These are phyloP conservation scores for Cathartes aura DNA, from an alignment of 2,113 vertebrate species.

Conservation along the genomic window DNA sequence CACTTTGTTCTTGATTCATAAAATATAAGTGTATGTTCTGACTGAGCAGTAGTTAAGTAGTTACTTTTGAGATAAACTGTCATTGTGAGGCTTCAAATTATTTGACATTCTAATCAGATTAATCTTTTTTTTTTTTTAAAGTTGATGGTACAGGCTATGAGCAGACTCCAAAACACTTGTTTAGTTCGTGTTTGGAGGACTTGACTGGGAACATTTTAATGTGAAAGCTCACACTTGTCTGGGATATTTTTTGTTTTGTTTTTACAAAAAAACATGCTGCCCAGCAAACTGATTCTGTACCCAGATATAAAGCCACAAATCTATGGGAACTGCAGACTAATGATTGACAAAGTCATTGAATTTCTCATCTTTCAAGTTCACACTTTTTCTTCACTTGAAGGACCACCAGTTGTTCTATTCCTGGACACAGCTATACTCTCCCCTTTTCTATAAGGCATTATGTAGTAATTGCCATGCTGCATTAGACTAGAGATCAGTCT, in stretches of 20 bases:
- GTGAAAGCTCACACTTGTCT: background rate
- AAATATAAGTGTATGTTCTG: background rate
- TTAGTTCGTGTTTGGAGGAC: background rate
- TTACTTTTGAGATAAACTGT: background rate
- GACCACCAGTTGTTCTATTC: fast-evolving
- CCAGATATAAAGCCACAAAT: background rate
- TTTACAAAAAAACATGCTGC: background rate
- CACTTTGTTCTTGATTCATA: background rate
- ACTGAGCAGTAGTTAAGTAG: background rate
- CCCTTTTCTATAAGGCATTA: background rate
- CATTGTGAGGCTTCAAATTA: background rate
- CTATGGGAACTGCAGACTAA: background rate
- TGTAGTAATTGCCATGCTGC: fast-evolving
- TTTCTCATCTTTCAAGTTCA: background rate
- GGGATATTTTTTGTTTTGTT: background rate
- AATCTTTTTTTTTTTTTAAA: background rate
- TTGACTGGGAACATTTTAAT: background rate
- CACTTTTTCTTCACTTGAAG: background rate
- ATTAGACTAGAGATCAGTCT: background rate
- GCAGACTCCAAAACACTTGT: background rate
- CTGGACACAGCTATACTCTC: background rate
- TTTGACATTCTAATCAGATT: background rate
- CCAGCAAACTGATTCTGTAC: background rate
- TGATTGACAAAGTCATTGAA: background rate
- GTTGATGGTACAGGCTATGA: background rate